Evolutionary conservation across 2,888 invertebrate species (phyloP).

Genomic region (Dasypogon diadema): DNA sequence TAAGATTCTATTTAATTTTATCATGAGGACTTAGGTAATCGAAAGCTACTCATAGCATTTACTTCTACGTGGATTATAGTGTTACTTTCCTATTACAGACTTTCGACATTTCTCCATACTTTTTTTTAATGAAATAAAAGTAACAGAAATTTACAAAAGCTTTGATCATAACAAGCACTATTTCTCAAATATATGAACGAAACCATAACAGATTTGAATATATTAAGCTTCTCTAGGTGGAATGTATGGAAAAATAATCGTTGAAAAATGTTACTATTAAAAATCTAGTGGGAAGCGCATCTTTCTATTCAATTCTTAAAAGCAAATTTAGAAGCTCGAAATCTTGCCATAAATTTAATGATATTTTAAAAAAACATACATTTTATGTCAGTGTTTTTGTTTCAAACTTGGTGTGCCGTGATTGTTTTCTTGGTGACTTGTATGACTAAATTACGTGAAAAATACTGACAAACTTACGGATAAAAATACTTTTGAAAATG

Average conservation of each 20-base stretch:
- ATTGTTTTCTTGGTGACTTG: background rate
- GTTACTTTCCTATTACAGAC: too few relatives aligned
- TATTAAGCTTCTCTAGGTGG: conserved; percentile 10
- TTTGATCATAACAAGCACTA: conserved; percentile 45
- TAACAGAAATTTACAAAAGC: conserved; percentile 27
- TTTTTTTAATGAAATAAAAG: too few relatives aligned
- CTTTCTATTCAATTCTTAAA: conserved; percentile 33
- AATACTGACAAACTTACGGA: too few relatives aligned
- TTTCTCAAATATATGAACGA: conserved; percentile 1
- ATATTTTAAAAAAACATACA: background rate
- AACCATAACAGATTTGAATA: background rate
- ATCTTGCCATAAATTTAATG: background rate
- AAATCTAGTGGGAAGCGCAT: conserved; percentile 32
- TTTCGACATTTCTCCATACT: too few relatives aligned
- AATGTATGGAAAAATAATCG: conserved; percentile 25
- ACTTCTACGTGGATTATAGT: too few relatives aligned
- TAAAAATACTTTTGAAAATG: too few relatives aligned
- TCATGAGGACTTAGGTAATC: too few relatives aligned
- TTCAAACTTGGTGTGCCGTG: background rate
- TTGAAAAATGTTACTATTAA: background rate
- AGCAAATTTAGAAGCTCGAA: conserved; percentile 39
- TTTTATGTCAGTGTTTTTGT: background rate
- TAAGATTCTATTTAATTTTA: too few relatives aligned
- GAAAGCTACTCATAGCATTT: too few relatives aligned
- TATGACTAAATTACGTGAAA: too few relatives aligned